A percentile compares a stretch with the other conserved stretches of the same genome.
phyloP scores from a whole-genome alignment of 2,888 invertebrate species.

The Listrodromus nycthemerus region DNA sequence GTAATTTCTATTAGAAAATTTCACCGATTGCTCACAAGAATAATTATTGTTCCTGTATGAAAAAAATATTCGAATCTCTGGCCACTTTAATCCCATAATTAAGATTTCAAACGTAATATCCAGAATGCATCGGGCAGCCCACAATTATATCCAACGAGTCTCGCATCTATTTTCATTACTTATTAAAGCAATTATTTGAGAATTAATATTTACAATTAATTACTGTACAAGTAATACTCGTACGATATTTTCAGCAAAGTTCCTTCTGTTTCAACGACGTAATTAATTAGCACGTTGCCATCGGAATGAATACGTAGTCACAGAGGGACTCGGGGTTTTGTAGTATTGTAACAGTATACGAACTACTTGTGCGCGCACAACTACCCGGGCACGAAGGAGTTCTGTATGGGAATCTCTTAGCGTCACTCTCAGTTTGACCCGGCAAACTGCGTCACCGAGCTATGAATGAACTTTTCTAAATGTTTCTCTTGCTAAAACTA shows the following conservation, averaged over 20 bases:
- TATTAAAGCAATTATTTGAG: conserved; percentile 11
- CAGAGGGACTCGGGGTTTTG: background rate
- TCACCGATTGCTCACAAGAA: too few species aligned
- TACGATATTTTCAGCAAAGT: background rate
- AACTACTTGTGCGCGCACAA: background rate
- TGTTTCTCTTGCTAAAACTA: conserved; percentile 20
- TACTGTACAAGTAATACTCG: too few species aligned
- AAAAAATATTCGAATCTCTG: background rate
- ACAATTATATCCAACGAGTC: background rate
- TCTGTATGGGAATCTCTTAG: background rate
- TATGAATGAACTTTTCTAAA: background rate
- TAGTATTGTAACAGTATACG: background rate
- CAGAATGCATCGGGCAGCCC: too few species aligned
- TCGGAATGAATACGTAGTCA: background rate
- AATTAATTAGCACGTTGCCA: conserved; percentile 39
- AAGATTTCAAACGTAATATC: too few species aligned
- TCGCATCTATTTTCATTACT: conserved; percentile 2
- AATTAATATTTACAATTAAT: too few species aligned
- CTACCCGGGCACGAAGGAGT: background rate
- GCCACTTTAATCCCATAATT: background rate
- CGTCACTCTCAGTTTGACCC: background rate
- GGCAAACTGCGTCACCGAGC: background rate
- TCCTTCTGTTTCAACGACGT: background rate
- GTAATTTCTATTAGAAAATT: too few species aligned
- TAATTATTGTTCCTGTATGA: background rate